Evolutionary conservation across 2,888 invertebrate species (phyloP).

Genomic region (Parnassius orleans): DNA sequence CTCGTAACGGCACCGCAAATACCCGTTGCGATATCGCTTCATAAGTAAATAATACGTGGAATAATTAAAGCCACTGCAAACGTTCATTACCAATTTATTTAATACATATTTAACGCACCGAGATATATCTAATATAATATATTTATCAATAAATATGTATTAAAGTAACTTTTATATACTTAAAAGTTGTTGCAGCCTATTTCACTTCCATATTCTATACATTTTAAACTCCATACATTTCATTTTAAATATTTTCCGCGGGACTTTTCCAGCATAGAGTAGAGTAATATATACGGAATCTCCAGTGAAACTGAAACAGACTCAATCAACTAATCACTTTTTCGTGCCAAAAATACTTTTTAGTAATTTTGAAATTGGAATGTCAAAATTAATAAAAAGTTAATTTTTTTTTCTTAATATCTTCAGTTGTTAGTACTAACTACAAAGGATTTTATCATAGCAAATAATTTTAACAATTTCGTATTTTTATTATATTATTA

Average conservation of each 20-base stretch:
- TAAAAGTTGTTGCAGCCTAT: no score
- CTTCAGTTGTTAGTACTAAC: background rate
- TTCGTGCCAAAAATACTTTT: background rate
- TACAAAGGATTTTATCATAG: no score
- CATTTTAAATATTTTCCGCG: no score
- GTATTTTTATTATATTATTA: no score
- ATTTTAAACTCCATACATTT: no score
- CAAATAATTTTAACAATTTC: no score
- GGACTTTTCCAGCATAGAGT: no score
- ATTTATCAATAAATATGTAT: slow-evolving; percentile 6
- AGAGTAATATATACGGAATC: no score
- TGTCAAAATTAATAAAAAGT: background rate
- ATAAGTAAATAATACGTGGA: slow-evolving; percentile 8
- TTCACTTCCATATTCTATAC: no score
- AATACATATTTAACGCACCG: slow-evolving; percentile 2
- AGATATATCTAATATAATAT: background rate
- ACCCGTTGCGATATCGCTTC: background rate
- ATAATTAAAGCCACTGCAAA: slow-evolving; percentile 9
- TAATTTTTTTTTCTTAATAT: no score
- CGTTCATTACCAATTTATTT: background rate
- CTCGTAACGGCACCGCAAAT: slow-evolving; percentile 7
- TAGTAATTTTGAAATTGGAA: slow-evolving; percentile 1
- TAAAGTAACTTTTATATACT: background rate
- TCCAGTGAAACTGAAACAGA: no score
- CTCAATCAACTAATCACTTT: no score